Evolutionary conservation across 2,113 vertebrate species (phyloP), one percentile per base, ranked within the genome.

Genomic region (Amphiprion percula): DNA sequence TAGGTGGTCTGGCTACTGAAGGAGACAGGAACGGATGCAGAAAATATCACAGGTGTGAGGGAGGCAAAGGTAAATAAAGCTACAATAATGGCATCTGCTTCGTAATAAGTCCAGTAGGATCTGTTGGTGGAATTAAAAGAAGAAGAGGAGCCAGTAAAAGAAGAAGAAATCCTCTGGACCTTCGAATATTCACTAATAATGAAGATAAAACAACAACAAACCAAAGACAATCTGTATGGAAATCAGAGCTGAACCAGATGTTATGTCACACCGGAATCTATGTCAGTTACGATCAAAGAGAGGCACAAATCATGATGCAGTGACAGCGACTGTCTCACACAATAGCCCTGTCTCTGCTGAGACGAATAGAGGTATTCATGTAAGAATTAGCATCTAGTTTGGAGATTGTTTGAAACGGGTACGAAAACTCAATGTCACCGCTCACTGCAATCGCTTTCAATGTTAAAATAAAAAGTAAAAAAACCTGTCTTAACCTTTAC

Each of bases 1-100:
- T 84, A 77, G 74, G 70, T 62, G 67, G 55, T 62, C 30, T 30
- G 72, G 39, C 53, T 53, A 59, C 65, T 46, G 41, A 33, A 68
- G 23, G 16, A 63, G 26, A 59, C 2, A 10, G 67, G 62, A 52
- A 53, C 61, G 54, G 68, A 80, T 52, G n/a, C 24, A 80, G 37
- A 71, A 64, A 28, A 74, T 41, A 68, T 59, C n/a, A 73, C 50
- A 70, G 56, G 65, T 64, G 21, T 16, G 9, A 24, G 54, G 28
- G 30, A 44, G 53, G 23, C 50, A 52, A 28, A 56, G 82, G 28
- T 68, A 61, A 58, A 74, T 77, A 47, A 37, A 56, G 50, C 12
- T 67, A 10, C 24, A 74, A 64, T 49, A 53, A 39, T 28, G 12
- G 8, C 6, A 67, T 44, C 26, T 37, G 30, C 46, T 39, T 68